Evolutionary conservation across 2,113 vertebrate species (phyloP).

Genomic region (Laterallus jamaicensis): DNA sequence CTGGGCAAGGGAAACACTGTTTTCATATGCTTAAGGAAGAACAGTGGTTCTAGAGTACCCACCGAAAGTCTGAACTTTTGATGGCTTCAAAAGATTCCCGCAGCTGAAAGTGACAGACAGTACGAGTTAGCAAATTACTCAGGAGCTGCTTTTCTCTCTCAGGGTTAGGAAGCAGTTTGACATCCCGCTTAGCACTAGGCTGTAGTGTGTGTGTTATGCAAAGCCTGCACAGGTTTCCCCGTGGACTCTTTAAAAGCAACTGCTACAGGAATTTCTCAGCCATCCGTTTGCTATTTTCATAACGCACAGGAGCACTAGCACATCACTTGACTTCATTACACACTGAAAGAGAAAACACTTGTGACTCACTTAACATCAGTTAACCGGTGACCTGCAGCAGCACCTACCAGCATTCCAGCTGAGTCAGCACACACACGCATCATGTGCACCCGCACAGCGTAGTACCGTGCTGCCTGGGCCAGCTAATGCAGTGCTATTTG

Average conservation of each 20-base stretch:
- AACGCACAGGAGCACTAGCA: not conserved
- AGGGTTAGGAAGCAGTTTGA: not conserved
- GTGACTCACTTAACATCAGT: not conserved
- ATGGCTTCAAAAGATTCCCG: not conserved
- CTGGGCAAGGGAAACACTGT: not conserved
- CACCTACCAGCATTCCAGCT: not conserved
- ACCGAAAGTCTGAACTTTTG: not conserved
- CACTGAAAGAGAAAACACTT: not conserved
- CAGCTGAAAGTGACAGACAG: not conserved
- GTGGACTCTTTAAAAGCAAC: not conserved
- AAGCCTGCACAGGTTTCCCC: not conserved
- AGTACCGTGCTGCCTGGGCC: not conserved
- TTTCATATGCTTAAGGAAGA: not conserved
- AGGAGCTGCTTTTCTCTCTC: not conserved
- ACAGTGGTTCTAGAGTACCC: not conserved
- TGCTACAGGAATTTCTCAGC: not conserved
- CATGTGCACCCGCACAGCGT: accelerated
- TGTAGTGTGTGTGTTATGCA: not conserved
- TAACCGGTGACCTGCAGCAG: not conserved
- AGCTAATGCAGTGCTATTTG: not conserved
- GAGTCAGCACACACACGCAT: not conserved
- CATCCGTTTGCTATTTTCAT: not conserved
- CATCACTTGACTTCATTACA: not conserved
- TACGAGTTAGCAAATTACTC: not conserved
- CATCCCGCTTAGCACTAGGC: not conserved